Evolutionary conservation across 2,797 vertebrate species (phyloP).

Genomic region (Myiotriccus ornatus): DNA sequence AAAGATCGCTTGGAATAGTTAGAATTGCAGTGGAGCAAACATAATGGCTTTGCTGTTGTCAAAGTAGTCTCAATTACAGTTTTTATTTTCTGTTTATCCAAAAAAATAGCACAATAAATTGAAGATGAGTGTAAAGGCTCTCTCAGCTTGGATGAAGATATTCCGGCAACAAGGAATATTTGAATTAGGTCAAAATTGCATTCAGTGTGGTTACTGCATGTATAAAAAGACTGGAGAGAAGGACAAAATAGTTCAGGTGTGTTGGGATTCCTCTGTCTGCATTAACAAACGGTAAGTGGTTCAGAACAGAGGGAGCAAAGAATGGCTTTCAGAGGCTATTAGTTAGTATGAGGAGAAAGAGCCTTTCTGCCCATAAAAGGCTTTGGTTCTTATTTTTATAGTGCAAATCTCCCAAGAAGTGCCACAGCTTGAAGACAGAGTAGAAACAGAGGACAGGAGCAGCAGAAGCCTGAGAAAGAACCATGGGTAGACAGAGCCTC

Average conservation of each 20-base stretch:
- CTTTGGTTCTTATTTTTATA: background rate
- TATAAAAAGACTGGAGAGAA: background rate
- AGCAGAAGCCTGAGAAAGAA: background rate
- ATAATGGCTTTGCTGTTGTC: background rate
- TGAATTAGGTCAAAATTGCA: background rate
- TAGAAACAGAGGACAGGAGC: background rate
- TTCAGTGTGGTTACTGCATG: background rate
- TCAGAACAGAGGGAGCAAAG: background rate
- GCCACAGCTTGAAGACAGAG: fast-evolving
- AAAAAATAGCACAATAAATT: background rate
- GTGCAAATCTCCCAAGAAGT: background rate
- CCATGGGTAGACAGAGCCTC: background rate
- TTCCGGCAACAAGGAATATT: background rate
- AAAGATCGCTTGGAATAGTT: conserved; percentile 12
- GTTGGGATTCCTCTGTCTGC: background rate
- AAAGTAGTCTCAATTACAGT: background rate
- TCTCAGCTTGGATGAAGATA: background rate
- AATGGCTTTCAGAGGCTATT: background rate
- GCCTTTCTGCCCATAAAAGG: background rate
- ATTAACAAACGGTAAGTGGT: background rate
- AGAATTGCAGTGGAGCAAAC: background rate
- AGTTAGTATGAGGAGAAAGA: background rate
- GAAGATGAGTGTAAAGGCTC: background rate
- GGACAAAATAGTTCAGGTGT: background rate
- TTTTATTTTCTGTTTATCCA: conserved; percentile 1